Base-by-base conservation (phyloP, 2,888 invertebrate genomes). In the Dryobotodes eremita region DNA sequence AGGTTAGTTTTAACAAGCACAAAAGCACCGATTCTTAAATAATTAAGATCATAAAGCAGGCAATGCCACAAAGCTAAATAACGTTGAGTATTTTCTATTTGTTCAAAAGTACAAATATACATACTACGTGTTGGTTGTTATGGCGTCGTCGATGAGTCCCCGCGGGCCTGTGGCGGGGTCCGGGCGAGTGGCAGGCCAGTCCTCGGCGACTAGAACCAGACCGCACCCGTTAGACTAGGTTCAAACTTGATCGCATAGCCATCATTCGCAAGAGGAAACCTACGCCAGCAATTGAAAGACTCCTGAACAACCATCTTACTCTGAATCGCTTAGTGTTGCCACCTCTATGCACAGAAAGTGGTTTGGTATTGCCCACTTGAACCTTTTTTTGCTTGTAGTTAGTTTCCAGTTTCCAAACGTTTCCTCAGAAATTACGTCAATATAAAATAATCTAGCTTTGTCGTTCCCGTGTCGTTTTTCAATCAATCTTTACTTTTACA, bases 191-290 rank as follows among this genome's bases (percentile, higher is more conserved):
- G 94, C 95, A 93, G 95, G 94, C 96, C 96, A 94, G 95, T 90
- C 94, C 94, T 93, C 94, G 92, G 92, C 89, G 92, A 93, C 96
- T 96, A 95, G 90, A 95, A 96, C 92, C 92, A 95, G 93, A 95
- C 89, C 88, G 86, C 79, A 92, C 86, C 88, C 80, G 92, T 95
- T 88, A 92, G 86, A 83, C 77, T 80, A 86, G 80, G 85, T 86
- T 85, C 79, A 78, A 75, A 86, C 86, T 83, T 71, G 73, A 85
- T 85, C 90, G 90, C 90, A 87, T 75, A 90, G 91, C 91, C 81
- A 85, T 85, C 78, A 85, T 83, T 88, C 91, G 90, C 88, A 85
- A 85, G 77, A 87, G 80, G 71, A 77, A 87, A 84, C 68, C 75
- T 76, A 57, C 89, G 89, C 89, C 79, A 89, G 89, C 89, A 89